These are phyloP conservation scores for Athrips mouffetella DNA, from an alignment of 2,888 invertebrate genomes.

Conservation along the genomic window DNA sequence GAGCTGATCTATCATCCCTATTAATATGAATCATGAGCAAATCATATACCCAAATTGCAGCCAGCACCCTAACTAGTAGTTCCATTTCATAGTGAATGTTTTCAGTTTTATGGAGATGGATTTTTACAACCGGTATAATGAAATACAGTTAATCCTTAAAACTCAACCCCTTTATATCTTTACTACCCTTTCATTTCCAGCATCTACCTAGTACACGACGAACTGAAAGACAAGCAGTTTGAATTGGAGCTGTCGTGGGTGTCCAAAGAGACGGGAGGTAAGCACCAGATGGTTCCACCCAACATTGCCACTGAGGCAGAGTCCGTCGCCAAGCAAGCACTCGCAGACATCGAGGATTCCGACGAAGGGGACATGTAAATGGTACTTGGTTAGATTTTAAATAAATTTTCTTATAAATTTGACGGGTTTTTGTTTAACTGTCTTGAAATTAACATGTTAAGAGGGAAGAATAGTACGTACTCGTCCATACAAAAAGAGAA, in stretches of 20 bases:
- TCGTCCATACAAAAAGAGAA: too few relatives aligned
- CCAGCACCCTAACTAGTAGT: too few relatives aligned
- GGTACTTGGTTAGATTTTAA: conserved; percentile 46
- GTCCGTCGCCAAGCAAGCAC: conserved; percentile 89
- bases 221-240: conserved; percentile 97
- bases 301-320: conserved; percentile 90
- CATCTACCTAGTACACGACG: conserved; percentile 93
- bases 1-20: too few relatives aligned
- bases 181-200: conserved; percentile 60
- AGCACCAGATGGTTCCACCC: conserved; percentile 88
- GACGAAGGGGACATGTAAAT: conserved; percentile 86
- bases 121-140: too few relatives aligned
- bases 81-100: too few relatives aligned
- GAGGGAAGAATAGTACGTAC: not conserved
- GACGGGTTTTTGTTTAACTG: conserved; percentile 23
- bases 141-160: not conserved
- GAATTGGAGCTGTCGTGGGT: conserved; percentile 98
- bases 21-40: too few relatives aligned
- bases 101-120: too few relatives aligned
- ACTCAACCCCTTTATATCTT: not conserved
- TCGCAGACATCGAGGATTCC: conserved; percentile 91
- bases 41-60: too few relatives aligned
- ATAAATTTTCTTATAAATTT: conserved; percentile 49
- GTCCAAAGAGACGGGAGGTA: conserved; percentile 87
- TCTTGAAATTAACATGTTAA: not conserved